Percentiles rank a stretch among this genome's conserved stretches.
phyloP scores from a whole-genome alignment of 2,113 vertebrate genomes.

The Fukomys damarensis region DNA sequence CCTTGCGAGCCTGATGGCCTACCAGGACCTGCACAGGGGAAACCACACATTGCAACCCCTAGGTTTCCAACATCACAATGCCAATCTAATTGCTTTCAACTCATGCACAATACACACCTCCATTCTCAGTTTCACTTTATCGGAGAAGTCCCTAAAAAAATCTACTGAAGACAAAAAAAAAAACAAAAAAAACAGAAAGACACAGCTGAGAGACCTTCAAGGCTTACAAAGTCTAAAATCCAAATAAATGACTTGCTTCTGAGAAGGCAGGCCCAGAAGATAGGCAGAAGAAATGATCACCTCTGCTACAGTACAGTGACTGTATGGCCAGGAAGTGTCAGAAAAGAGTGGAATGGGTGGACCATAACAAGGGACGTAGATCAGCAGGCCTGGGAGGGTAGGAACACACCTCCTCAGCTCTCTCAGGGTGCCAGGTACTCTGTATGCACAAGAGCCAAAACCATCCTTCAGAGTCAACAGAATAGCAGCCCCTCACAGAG shows the following conservation, averaged over 20 bases:
- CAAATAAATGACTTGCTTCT: neutral
- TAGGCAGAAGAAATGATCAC: neutral
- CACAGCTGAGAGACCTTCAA: neutral
- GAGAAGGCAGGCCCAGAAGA: neutral
- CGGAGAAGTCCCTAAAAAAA: neutral
- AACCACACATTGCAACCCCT: too few species aligned
- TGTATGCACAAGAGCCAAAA: neutral
- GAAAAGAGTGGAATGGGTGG: neutral
- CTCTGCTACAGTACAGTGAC: accelerated
- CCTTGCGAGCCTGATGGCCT: neutral
- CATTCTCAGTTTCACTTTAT: neutral
- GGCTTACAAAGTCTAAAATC: neutral
- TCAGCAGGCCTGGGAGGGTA: neutral
- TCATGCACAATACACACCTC: neutral
- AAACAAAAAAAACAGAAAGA: neutral
- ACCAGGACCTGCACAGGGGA: neutral
- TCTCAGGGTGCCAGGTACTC: neutral
- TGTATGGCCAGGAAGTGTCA: accelerated
- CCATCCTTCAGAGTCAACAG: neutral
- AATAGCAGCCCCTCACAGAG: neutral
- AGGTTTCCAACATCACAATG: neutral
- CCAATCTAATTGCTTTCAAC: neutral
- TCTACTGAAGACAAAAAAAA: neutral
- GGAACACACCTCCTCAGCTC: neutral
- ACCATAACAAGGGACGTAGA: neutral